These are phyloP conservation scores for Marmota flaviventris DNA, from an alignment of 2,113 vertebrate species.

Conservation along the genomic window DNA sequence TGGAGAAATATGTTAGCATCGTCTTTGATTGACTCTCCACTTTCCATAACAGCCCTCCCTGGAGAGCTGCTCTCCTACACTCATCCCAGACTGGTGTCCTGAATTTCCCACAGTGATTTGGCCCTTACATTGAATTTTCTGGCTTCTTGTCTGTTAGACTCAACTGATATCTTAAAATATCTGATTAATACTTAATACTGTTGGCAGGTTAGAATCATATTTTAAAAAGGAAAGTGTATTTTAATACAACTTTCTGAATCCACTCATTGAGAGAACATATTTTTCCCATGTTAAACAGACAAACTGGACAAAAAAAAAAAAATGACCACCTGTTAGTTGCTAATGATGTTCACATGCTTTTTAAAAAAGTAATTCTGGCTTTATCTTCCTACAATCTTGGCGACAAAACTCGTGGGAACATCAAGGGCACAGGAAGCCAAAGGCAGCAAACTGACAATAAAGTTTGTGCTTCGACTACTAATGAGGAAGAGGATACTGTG, in stretches of 20 bases:
- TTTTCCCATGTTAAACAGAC: conserved; percentile 87
- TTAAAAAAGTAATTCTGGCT: conserved; percentile 91
- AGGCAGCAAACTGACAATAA: conserved; percentile 90
- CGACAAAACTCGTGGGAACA: conserved; percentile 91
- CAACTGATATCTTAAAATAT: conserved; percentile 84
- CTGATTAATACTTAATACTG: conserved; percentile 84
- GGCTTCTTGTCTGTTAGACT: conserved; percentile 77
- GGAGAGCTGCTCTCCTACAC: conserved; percentile 72
- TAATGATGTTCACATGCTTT: conserved; percentile 92
- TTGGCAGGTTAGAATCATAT: conserved; percentile 81
- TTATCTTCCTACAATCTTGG: conserved; percentile 89
- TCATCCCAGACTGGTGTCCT: conserved; percentile 73
- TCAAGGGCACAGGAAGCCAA: conserved; percentile 91
- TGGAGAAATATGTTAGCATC: conserved; percentile 60
- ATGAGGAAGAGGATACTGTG: conserved; percentile 88
- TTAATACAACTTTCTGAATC: conserved; percentile 87
- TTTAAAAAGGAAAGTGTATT: conserved; percentile 82
- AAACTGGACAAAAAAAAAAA: conserved; percentile 92
- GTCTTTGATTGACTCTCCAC: conserved; percentile 64
- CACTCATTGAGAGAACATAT: conserved; percentile 85
- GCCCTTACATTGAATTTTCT: conserved; percentile 73
- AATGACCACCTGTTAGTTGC: conserved; percentile 93
- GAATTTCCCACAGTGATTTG: conserved; percentile 80
- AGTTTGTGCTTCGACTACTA: conserved; percentile 90
- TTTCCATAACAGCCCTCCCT: conserved; percentile 67